Conservation (phyloP, 2,888 invertebrate species). For the Troilus luridus region DNA sequence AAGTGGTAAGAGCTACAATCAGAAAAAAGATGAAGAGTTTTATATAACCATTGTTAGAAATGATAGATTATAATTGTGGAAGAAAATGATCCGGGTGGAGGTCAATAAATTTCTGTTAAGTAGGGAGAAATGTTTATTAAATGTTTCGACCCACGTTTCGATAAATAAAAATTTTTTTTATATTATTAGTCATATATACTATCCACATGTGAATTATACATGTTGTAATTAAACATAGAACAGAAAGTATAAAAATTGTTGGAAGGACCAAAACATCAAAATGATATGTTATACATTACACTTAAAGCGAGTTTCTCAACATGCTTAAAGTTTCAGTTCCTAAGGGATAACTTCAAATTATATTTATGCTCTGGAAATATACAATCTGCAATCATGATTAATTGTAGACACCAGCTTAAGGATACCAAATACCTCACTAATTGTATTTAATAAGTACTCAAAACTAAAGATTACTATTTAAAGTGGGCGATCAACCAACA, state of each 20-base stretch:
- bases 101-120: too few relatives aligned
- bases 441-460: not conserved
- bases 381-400: too few relatives aligned
- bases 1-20: too few relatives aligned
- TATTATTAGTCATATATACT: not conserved
- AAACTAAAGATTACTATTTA: not conserved
- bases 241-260: not conserved
- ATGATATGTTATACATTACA: not conserved
- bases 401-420: too few relatives aligned
- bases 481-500: not conserved
- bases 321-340: not conserved
- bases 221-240: not conserved
- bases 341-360: too few relatives aligned
- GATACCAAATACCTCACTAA: not conserved
- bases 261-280: not conserved
- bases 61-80: too few relatives aligned
- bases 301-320: not conserved
- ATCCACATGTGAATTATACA: not conserved
- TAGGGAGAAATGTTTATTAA: too few relatives aligned
- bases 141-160: too few relatives aligned
- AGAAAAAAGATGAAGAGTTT: too few relatives aligned
- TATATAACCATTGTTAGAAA: too few relatives aligned
- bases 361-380: too few relatives aligned
- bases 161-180: not conserved
- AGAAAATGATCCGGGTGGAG: too few relatives aligned